Evolutionary conservation across 2,797 vertebrate genomes (phyloP), one percentile per base, ranked within the genome.

Genomic region (Apogon hyalosoma): DNA sequence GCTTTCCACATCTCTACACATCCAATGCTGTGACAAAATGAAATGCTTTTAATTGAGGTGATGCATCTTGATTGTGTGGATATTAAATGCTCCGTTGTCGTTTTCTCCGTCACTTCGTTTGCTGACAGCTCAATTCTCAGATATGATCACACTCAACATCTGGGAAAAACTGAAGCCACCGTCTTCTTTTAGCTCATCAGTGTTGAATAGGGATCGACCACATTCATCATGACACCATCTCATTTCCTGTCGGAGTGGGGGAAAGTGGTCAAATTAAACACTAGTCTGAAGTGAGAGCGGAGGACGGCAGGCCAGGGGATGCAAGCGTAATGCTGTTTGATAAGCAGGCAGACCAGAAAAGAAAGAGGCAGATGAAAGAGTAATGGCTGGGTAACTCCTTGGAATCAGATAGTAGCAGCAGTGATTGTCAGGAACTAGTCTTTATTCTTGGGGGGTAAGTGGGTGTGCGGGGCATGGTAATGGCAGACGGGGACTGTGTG

Each of bases 131-230:
- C 46, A 39, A 51, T 70, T 58, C 70, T 55, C 54, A 57, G 47
- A 74, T 53, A 53, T 58, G 60, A 66, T 81, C 62, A 36, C 45
- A 36, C 53, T 61, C 53, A 63, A 48, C 66, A 70, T 85, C 75
- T 80, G 73, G 69, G 73, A 80, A 90, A 70, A 28, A 0, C 14
- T 52, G 11, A 59, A 43, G 50, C 56, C 41, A 16, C 55, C 38
- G 76, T 70, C 73, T 75, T 76, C 72, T 54, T 55, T 80, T 67
- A 82, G 73, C 69, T 89, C 82, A 85, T 86, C 80, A 81, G 62
- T 69, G 75, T 82, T 65, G 84, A 86, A 80, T n/a, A 67, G 85
- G n/a, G 78, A 79, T 81, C 58, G 70, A 86, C 84, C 80, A 72
- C 77, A 80, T 80, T 79, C 69, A 72, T 85, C 77, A 74, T 63